Evolutionary conservation across 2,888 invertebrate species (phyloP).

Genomic region (Meiosimyza platycephala): DNA sequence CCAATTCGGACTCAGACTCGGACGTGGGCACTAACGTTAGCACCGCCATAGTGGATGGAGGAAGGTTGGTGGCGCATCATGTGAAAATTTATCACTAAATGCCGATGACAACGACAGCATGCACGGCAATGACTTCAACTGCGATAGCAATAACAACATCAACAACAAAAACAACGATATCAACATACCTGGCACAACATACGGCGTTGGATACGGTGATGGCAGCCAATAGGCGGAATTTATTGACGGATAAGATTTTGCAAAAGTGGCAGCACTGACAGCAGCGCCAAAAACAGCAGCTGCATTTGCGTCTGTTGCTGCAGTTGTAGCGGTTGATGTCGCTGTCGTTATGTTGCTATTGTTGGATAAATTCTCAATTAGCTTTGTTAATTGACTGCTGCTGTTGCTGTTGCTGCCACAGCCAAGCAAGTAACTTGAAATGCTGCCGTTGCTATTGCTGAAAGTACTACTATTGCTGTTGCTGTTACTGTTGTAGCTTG

Average conservation of each 20-base stretch:
- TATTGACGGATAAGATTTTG: conserved; percentile 79
- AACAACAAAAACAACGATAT: conserved; percentile 20
- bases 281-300: conserved; percentile 3
- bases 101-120: not conserved
- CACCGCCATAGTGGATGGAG: too few species aligned
- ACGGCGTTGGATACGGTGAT: conserved; percentile 81
- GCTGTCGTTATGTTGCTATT: conserved; percentile 36
- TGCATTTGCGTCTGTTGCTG: conserved; percentile 22
- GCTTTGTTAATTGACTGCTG: conserved; percentile 63
- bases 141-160: conserved; percentile 8
- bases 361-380: conserved; percentile 66
- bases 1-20: not conserved
- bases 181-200: conserved; percentile 81
- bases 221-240: conserved; percentile 88
- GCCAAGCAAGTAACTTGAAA: conserved; percentile 21
- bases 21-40: not conserved
- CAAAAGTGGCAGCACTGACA: conserved; percentile 24
- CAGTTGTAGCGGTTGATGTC: conserved; percentile 29
- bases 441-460: conserved; percentile 35
- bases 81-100: conserved; percentile 15
- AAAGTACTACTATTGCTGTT: conserved; percentile 23
- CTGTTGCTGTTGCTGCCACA: conserved; percentile 7
- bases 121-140: conserved; percentile 12
- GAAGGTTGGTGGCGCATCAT: too few species aligned
- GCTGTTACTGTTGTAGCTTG: conserved; percentile 39